Evolutionary conservation across 2,888 invertebrate species (phyloP).

Genomic region (Cephus pulcher): DNA sequence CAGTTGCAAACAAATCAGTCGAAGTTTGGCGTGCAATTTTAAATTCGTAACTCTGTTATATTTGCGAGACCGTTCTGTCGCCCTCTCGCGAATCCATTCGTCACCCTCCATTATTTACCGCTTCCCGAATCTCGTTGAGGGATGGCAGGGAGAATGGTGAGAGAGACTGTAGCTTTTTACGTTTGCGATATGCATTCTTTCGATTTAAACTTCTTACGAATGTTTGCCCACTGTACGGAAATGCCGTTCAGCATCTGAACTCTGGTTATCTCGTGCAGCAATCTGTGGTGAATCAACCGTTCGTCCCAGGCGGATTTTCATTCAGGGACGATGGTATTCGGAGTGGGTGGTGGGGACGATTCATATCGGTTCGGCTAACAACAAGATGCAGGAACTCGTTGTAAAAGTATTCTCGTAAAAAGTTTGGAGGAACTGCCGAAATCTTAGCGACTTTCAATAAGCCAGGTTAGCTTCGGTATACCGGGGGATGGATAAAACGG

Average conservation of each 20-base stretch:
- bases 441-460: constrained; percentile 38
- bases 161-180: neutral
- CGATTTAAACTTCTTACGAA: neutral
- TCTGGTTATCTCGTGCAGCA: too few relatives aligned
- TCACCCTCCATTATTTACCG: constrained; percentile 45
- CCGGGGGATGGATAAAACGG: neutral
- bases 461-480: constrained; percentile 4
- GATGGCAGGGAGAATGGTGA: neutral
- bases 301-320: neutral
- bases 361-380: neutral
- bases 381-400: neutral
- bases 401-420: constrained; percentile 49
- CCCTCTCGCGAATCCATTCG: constrained; percentile 29
- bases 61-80: neutral
- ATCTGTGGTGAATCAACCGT: neutral
- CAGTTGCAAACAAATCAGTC: constrained; percentile 39
- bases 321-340: neutral
- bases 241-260: neutral
- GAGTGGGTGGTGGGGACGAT: neutral
- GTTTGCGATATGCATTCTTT: neutral
- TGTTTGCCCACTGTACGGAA: neutral
- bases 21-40: constrained; percentile 50
- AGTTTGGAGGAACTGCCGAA: constrained; percentile 35
- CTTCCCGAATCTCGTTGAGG: constrained; percentile 12
- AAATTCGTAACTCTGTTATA: constrained; percentile 25